Percentiles rank a stretch among this genome's conserved stretches.
phyloP scores from a whole-genome alignment of 1,140 invertebrate species.

The Pachyrhynchus sulphureomaculatus region DNA sequence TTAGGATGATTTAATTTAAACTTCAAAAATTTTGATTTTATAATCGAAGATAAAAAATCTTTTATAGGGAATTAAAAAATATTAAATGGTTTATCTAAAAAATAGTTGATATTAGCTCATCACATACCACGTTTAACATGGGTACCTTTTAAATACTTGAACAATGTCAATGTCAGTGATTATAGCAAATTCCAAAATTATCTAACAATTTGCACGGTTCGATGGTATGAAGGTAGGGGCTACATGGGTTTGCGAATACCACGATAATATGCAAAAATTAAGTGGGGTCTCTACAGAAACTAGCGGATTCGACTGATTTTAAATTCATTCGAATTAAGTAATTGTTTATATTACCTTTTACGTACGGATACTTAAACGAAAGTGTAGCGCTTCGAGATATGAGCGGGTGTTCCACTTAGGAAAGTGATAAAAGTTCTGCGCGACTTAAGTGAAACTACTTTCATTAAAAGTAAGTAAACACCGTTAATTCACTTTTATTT shows the following conservation, averaged over 20 bases:
- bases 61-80: too few species aligned
- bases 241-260: conserved; percentile 1
- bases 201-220: conserved; percentile 23
- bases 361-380: conserved; percentile 13
- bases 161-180: conserved; percentile 9
- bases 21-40: too few species aligned
- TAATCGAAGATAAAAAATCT: too few species aligned
- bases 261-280: conserved; percentile 18
- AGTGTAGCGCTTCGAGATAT: conserved; percentile 22
- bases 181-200: conserved; percentile 21
- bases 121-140: background rate
- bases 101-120: background rate
- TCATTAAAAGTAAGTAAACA: background rate
- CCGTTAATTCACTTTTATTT: too few species aligned
- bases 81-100: too few species aligned
- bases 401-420: conserved; percentile 19
- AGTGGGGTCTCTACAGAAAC: conserved; percentile 6
- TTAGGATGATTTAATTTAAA: too few species aligned
- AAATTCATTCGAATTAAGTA: conserved; percentile 28
- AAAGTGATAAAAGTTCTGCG: conserved; percentile 13
- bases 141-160: conserved; percentile 11
- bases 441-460: conserved; percentile 5
- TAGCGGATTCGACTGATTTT: conserved; percentile 2
- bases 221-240: conserved; percentile 5
- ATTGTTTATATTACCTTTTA: conserved; percentile 18